Base-by-base conservation (phyloP, 1,140 invertebrate genomes). In the Drosophila lini region DNA sequence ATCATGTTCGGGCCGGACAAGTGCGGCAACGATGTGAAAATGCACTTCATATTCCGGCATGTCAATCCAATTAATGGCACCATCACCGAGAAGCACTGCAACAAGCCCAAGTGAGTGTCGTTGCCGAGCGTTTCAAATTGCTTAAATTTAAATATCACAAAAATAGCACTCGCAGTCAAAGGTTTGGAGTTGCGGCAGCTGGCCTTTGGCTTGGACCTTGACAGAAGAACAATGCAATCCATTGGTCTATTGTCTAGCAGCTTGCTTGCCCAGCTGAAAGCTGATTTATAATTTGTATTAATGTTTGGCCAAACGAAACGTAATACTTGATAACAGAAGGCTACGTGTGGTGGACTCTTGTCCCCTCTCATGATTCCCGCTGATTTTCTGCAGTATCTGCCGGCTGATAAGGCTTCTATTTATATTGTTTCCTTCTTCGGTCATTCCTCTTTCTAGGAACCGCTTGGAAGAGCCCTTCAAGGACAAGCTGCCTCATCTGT, bases 1-100 rank as follows among this genome's bases (percentile, higher is more conserved):
- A 98, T 99, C 83, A 99, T 99, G 99, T 99, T 99, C 94, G 99
- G 98, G 3, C 99, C 99, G 10, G 99, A 99, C 93, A 99, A 99
- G 93, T 99, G 99, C 94, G 98, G 98, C 61, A 97, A 96, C 89
- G 97, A 98, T 93, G 95, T 97, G 81, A 99, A 99, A 95, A 93
- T 99, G 55, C 99, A 99, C 93, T 99, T 99, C 92, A 99, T 99
- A 92, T 98, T 99, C 93, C 95, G 97, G 50, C 98, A 99, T 92
- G 96, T 96, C 92, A 99, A 99, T 94, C 98, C 98, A 15, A 94
- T 96, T 75, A 99, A 98, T 91, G 97, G 97, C 42, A 95, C 95
- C 15, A 94, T 97, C 78, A 96, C 97, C 81, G 97, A 98, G 91
- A 98, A 98, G 90, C 97, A 98, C 85, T 96, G 96, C 85, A 98